A percentile compares a stretch with the other conserved stretches of the same genome.
phyloP scores from a whole-genome alignment of 23 tunicate species.

The Oikopleura vanhoeffeni region DNA sequence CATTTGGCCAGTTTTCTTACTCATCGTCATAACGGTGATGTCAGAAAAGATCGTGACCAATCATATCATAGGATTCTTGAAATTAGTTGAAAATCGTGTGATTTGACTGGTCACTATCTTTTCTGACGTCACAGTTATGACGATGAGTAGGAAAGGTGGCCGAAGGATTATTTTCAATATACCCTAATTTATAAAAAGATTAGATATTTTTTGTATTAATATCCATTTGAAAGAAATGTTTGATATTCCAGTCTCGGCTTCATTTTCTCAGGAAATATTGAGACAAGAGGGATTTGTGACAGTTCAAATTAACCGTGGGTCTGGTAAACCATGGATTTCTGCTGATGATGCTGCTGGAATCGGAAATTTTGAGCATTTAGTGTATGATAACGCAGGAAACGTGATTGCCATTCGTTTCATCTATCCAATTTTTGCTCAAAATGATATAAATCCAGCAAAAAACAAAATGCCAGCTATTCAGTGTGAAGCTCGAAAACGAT shows the following conservation, averaged over 20 bases:
- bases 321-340: background rate
- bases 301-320: background rate
- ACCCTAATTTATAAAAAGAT: too few species aligned
- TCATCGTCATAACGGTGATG: too few species aligned
- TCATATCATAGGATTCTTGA: too few species aligned
- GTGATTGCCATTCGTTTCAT: background rate
- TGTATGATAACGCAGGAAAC: background rate
- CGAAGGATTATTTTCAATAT: too few species aligned
- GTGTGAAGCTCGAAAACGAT: background rate
- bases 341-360: background rate
- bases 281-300: background rate
- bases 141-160: too few species aligned
- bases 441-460: background rate
- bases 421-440: background rate
- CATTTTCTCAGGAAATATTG: background rate
- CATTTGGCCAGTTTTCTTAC: too few species aligned
- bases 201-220: too few species aligned
- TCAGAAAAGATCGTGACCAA: too few species aligned
- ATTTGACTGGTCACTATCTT: too few species aligned
- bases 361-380: background rate
- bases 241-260: background rate
- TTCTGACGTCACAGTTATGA: too few species aligned
- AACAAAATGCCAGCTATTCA: background rate
- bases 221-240: too few species aligned
- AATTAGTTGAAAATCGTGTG: too few species aligned